Evolutionary conservation across 35 echinoderm and acorn worm genomes (phyloP).

Genomic region (Heliocidaris erythrogramma): DNA sequence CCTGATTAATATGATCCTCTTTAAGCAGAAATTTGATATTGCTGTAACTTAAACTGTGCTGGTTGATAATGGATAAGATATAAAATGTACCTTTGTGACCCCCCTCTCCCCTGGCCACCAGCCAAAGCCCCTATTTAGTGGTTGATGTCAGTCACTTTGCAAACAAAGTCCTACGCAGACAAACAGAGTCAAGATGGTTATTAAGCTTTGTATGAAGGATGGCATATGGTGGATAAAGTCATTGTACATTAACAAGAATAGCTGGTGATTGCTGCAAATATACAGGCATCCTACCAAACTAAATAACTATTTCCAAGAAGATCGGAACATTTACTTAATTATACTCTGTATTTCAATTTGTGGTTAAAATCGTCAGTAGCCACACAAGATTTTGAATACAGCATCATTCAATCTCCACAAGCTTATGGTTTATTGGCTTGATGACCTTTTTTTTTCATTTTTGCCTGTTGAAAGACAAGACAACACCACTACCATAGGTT

Average conservation of each 20-base stretch:
- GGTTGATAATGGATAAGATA: not conserved
- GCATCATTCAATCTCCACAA: not conserved
- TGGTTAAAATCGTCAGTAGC: not conserved
- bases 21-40: not conserved
- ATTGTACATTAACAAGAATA: not conserved
- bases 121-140: not conserved
- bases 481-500: not conserved
- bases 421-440: not conserved
- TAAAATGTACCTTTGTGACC: not conserved
- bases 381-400: not conserved
- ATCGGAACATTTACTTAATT: not conserved
- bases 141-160: not conserved
- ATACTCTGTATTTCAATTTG: not conserved
- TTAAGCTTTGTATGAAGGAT: not conserved
- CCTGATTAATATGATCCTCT: not conserved
- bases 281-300: not conserved
- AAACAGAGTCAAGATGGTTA: not conserved
- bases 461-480: not conserved
- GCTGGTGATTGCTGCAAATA: not conserved
- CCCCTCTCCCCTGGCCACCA: not conserved
- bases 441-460: not conserved
- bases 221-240: not conserved
- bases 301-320: not conserved
- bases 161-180: not conserved
- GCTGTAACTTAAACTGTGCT: not conserved